Conservation (phyloP, 2,888 invertebrate genomes). For the Xanthorhoe spadicearia region DNA sequence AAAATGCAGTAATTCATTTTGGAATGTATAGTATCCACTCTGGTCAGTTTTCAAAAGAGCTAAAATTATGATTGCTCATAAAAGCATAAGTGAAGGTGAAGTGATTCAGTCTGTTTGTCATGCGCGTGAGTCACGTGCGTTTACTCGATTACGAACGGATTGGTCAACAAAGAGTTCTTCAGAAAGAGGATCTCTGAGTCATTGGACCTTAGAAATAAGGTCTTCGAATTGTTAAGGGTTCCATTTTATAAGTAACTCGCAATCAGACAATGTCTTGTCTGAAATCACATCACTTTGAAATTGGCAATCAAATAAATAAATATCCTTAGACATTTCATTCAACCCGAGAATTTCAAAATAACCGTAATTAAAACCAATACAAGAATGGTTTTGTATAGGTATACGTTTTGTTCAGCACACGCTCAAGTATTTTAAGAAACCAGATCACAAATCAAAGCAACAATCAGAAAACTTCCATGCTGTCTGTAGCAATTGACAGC, state of each 20-base stretch:
- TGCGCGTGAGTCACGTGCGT: conserved; percentile 42
- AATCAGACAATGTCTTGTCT: background rate
- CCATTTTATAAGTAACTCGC: background rate
- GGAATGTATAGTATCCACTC: background rate
- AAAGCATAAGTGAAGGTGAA: conserved; percentile 18
- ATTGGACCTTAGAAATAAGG: conserved; percentile 13
- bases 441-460: conserved; percentile 8
- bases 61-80: background rate
- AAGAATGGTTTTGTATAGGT: background rate
- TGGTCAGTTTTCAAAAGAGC: background rate
- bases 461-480: conserved; percentile 26
- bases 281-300: too few relatives aligned
- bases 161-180: conserved; percentile 43
- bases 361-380: background rate
- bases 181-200: conserved; percentile 38
- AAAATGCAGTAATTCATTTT: background rate
- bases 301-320: too few relatives aligned
- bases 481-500: conserved; percentile 32
- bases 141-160: conserved; percentile 30
- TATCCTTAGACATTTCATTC: too few relatives aligned
- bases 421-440: background rate
- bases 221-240: background rate
- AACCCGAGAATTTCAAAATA: background rate
- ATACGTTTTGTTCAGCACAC: background rate
- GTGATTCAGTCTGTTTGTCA: conserved; percentile 43